Percentiles rank a stretch among this genome's conserved stretches.
These are phyloP conservation scores for Pomacea canaliculata DNA, from an alignment of 2,888 invertebrate genomes.

Conservation along the genomic window DNA sequence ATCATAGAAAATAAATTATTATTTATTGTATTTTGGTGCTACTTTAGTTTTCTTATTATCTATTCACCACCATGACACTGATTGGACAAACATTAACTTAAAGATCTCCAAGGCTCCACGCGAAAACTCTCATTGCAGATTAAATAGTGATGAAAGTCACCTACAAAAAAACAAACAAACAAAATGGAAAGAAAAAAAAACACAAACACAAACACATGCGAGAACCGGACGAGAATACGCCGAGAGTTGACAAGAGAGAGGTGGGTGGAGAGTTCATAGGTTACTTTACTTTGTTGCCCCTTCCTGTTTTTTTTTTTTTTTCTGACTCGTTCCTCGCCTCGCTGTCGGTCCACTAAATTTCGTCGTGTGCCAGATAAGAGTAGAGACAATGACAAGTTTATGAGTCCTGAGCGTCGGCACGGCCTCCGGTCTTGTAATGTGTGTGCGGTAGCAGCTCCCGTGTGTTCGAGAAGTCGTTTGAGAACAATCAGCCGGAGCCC, in stretches of 20 bases:
- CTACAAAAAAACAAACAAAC: neutral
- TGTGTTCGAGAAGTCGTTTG: slow-evolving; percentile 14
- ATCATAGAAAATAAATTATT: neutral
- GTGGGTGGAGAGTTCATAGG: no score
- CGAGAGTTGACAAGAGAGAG: no score
- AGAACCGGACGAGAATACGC: no score
- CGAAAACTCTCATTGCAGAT: no score
- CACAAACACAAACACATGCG: no score
- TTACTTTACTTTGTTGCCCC: neutral
- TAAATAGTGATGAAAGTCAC: neutral
- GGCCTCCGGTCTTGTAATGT: neutral
- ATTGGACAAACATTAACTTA: no score
- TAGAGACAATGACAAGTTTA: slow-evolving; percentile 11
- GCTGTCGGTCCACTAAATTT: neutral
- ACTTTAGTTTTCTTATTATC: no score
- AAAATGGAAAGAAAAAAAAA: no score
- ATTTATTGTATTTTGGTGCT: neutral
- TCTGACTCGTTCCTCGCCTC: neutral
- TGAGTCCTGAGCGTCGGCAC: no score
- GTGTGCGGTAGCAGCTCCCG: slow-evolving; percentile 11
- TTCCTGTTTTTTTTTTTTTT: neutral
- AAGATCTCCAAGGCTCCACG: no score
- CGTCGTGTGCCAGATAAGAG: slow-evolving; percentile 1
- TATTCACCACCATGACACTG: no score
- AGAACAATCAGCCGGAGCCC: slow-evolving; percentile 5